Percentiles rank a stretch among this genome's conserved stretches.
phyloP scores from a whole-genome alignment of 2,113 vertebrate genomes.

The Halcyon malimbica region DNA sequence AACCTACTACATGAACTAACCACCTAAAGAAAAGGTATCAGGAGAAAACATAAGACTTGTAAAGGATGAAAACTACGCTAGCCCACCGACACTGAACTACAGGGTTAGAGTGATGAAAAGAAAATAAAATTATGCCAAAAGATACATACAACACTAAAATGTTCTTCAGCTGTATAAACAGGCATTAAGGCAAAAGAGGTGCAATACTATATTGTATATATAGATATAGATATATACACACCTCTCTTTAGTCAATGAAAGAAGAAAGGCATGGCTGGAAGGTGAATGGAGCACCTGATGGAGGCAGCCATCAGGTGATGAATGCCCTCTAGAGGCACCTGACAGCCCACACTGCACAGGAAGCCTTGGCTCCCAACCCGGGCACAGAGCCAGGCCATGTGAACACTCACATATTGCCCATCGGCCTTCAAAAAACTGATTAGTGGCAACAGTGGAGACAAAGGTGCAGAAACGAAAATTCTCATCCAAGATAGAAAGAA shows the following conservation, averaged over 20 bases:
- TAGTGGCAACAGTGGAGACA: neutral
- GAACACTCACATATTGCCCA: neutral
- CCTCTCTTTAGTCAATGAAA: neutral
- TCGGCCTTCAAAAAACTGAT: neutral
- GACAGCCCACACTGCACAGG: neutral
- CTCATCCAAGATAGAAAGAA: neutral
- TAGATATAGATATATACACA: neutral
- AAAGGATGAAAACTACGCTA: neutral
- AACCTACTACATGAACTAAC: neutral
- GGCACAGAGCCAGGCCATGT: neutral
- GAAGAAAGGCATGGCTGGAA: neutral
- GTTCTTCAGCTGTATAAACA: neutral
- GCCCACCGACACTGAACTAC: neutral
- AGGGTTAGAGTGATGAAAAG: neutral
- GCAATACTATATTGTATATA: neutral
- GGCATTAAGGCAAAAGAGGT: neutral
- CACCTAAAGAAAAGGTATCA: neutral
- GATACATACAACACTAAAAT: neutral
- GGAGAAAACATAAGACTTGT: neutral
- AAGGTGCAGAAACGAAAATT: neutral
- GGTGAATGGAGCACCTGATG: neutral
- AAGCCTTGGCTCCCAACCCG: neutral
- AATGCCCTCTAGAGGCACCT: slow-evolving; percentile 52
- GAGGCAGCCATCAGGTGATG: neutral
- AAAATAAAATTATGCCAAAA: neutral